phyloP scores from a whole-genome alignment of 2,888 invertebrate species.

The Cheilosia pagana region DNA sequence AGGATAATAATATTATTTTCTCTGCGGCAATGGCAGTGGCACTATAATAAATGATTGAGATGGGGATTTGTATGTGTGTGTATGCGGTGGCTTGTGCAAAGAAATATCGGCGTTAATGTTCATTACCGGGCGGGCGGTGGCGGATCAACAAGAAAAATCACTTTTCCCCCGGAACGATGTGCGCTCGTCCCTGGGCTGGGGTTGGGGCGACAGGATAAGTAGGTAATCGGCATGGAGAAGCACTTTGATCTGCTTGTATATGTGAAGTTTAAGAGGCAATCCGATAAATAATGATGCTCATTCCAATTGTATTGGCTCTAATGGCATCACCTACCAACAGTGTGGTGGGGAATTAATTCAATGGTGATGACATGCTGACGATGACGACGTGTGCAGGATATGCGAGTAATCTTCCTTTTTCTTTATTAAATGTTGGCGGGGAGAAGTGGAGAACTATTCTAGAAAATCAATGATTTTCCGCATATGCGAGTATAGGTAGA shows the following conservation, averaged over 20 bases:
- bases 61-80: slow-evolving; percentile 49
- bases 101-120: slow-evolving; percentile 73
- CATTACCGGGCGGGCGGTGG: slow-evolving; percentile 64
- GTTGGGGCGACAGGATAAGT: slow-evolving; percentile 60
- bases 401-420: slow-evolving; percentile 19
- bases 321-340: slow-evolving; percentile 65
- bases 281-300: slow-evolving; percentile 75
- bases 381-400: slow-evolving; percentile 6
- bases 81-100: slow-evolving; percentile 32
- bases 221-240: slow-evolving; percentile 73
- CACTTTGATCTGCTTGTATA: slow-evolving; percentile 72
- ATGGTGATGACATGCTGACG: slow-evolving; percentile 48
- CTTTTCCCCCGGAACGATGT: slow-evolving; percentile 64
- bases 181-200: slow-evolving; percentile 37
- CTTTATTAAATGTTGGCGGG: slow-evolving; percentile 10
- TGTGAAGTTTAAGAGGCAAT: slow-evolving; percentile 58
- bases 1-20: slow-evolving; percentile 74
- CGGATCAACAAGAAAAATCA: slow-evolving; percentile 75
- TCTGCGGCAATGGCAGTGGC: slow-evolving; percentile 39
- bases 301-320: slow-evolving; percentile 71
- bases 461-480: slow-evolving; percentile 50
- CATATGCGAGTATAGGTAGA: neutral
- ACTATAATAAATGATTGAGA: slow-evolving; percentile 74
- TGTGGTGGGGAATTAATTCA: slow-evolving; percentile 50
- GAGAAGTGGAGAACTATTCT: neutral